Base-by-base conservation (phyloP, 1,140 invertebrate species). In the Thalassaphorura encarpata region DNA sequence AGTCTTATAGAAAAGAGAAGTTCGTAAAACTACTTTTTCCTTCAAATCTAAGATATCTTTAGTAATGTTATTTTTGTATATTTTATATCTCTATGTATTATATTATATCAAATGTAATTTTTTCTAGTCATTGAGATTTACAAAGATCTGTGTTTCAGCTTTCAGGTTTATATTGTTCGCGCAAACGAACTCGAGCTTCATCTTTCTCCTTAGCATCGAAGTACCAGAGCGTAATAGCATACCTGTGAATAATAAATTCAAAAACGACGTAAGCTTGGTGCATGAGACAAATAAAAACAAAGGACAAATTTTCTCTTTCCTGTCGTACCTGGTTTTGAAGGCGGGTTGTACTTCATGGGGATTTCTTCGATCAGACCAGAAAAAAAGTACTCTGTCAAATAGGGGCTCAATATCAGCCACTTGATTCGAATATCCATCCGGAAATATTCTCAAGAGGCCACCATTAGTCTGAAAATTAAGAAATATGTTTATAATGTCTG, bases 271-370 rank as follows among this genome's bases (percentile, higher is more conserved):
- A n/a, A n/a, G n/a, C n/a, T n/a, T n/a, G n/a, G n/a, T n/a, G n/a
- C n/a, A n/a, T n/a, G n/a, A n/a, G n/a, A n/a, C n/a, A n/a, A n/a
- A n/a, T n/a, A n/a, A n/a, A n/a, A n/a, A n/a, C n/a, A n/a, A n/a
- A n/a, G n/a, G n/a, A n/a, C n/a, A n/a, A n/a, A 26, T 48, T 16
- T 48, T 29, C n/a, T 42, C 16, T 29, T 26, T 40, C 40, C 31
- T 16, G 16, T 21, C 52, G 23, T 58, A 80, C 77, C 78, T 72
- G 19, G 87, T 90, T 66, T 80, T 79, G 68, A 78, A 87, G 1
- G 93, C 83, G 2, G 92, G 91, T 70, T 92, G 85, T 0, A 98
- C 94, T 76, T 97, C 93, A 70, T 97, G 93, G 1, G 94, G 94
- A 77, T 97, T 97, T 63, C 93, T 76, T 60, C 87, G 76, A 69